Conservation (phyloP, 2,113 vertebrate genomes). For the Lagenorhynchus albirostris region DNA sequence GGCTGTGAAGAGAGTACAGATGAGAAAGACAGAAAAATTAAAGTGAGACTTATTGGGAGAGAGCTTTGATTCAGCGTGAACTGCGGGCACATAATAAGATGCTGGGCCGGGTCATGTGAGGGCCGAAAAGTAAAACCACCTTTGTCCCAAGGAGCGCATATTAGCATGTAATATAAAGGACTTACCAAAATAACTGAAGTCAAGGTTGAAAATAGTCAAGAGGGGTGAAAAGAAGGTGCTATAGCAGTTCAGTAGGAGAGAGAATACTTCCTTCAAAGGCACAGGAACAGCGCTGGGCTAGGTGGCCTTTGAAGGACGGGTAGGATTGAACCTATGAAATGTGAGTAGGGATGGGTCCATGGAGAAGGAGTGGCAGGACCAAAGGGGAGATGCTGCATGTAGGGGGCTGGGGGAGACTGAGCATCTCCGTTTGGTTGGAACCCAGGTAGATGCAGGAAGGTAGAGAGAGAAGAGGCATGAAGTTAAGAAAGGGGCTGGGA, state of each 20-base stretch:
- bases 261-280: neutral
- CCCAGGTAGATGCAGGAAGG: neutral
- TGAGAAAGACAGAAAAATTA: neutral
- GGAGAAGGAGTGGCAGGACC: neutral
- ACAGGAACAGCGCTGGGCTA: neutral
- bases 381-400: neutral
- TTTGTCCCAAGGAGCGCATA: neutral
- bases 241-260: rapidly evolving
- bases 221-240: neutral
- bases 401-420: neutral
- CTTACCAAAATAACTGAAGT: neutral
- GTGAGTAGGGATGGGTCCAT: neutral
- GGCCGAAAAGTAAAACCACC: neutral
- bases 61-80: neutral
- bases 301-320: neutral
- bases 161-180: neutral
- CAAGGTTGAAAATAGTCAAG: neutral
- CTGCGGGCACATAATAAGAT: neutral
- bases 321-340: neutral
- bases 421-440: neutral
- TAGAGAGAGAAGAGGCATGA: neutral
- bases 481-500: neutral
- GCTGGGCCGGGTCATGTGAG: neutral
- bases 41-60: neutral
- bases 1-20: neutral